A percentile compares a stretch with the other conserved stretches of the same genome.
Conservation (phyloP, 2,888 invertebrate species). For the Diloba caeruleocephala region DNA sequence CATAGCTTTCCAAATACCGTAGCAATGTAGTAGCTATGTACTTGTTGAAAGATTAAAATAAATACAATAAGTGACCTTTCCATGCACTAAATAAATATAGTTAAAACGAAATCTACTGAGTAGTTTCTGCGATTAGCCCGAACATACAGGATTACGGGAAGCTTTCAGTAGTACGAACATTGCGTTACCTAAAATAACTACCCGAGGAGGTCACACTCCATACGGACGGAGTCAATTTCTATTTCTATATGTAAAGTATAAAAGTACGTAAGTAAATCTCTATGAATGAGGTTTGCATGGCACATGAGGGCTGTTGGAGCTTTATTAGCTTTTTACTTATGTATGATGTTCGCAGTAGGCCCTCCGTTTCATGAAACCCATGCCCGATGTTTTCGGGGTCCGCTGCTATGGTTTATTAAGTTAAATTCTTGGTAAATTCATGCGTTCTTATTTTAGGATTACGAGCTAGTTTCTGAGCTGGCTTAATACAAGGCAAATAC, state of each 20-base stretch:
- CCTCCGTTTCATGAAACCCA: constrained; percentile 37
- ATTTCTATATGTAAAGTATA: constrained; percentile 40
- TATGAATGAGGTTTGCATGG: constrained; percentile 32
- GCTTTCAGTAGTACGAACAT: no score
- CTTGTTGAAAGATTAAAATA: no score
- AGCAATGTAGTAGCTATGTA: no score
- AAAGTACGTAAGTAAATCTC: constrained; percentile 36
- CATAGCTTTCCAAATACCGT: no score
- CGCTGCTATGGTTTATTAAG: constrained; percentile 34
- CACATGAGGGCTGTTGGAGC: constrained; percentile 37
- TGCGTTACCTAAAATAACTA: no score
- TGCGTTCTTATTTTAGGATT: constrained; percentile 12
- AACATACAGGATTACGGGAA: no score
- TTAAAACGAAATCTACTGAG: no score
- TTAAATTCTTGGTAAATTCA: constrained; percentile 41
- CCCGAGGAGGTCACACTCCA: no score
- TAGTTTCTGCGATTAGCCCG: no score
- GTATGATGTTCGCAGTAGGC: constrained; percentile 38
- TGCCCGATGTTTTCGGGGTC: constrained; percentile 25
- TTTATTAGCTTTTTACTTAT: constrained; percentile 51
- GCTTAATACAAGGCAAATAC: no score
- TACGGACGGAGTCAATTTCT: constrained; percentile 9
- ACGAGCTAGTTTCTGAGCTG: constrained; percentile 21
- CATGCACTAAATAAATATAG: no score
- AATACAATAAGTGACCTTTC: no score